These are phyloP conservation scores for Chelonoidis abingdonii DNA, from an alignment of 2,113 vertebrate species.

Conservation along the genomic window DNA sequence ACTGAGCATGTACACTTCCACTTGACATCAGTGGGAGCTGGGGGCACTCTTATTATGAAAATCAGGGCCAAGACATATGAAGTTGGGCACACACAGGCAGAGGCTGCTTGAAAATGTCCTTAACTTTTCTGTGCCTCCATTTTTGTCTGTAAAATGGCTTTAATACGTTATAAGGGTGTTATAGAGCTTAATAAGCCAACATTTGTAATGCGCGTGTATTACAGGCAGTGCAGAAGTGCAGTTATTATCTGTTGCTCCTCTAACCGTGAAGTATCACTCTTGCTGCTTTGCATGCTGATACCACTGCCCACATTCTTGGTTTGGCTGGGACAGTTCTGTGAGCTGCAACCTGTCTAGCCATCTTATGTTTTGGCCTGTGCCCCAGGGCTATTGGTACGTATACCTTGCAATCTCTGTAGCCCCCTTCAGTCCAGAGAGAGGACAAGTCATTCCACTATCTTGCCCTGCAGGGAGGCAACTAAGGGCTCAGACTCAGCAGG, in stretches of 20 bases:
- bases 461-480: slow-evolving; percentile 17
- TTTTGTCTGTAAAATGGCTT: slow-evolving; percentile 27
- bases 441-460: slow-evolving; percentile 6
- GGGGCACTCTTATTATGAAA: background rate
- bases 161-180: background rate
- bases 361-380: background rate
- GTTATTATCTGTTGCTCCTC: background rate
- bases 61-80: background rate
- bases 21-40: background rate
- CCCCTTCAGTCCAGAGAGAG: background rate
- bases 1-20: background rate
- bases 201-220: background rate
- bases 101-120: slow-evolving; percentile 25
- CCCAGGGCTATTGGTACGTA: background rate
- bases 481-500: slow-evolving; percentile 5
- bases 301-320: background rate
- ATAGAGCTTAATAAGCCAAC: background rate
- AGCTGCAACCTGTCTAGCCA: background rate
- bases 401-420: background rate
- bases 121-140: slow-evolving; percentile 17
- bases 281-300: background rate
- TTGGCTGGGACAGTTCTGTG: background rate
- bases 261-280: background rate
- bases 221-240: background rate
- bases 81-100: background rate